These are phyloP conservation scores for Drosophila austrosaltans DNA, from an alignment of 2,888 invertebrate genomes.

Conservation along the genomic window DNA sequence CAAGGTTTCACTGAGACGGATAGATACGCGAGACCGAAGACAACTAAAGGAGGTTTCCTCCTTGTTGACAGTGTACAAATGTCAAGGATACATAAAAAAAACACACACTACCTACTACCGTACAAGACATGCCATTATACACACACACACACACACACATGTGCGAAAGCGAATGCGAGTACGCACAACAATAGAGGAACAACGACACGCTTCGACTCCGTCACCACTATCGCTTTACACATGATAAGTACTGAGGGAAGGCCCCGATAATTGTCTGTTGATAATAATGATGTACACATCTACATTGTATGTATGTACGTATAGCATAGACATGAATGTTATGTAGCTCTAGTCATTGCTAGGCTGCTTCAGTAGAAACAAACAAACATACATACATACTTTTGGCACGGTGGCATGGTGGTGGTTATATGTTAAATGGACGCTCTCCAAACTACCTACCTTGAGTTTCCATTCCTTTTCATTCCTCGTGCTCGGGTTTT, in stretches of 20 bases:
- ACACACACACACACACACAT: constrained; percentile 20
- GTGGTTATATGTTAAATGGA: constrained; percentile 50
- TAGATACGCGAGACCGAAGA: constrained; percentile 43
- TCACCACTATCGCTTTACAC: constrained; percentile 70
- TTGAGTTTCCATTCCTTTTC: too few species aligned
- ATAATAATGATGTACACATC: constrained; percentile 17
- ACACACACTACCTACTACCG: constrained; percentile 12
- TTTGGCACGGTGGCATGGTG: constrained; percentile 25
- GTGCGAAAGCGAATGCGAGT: too few species aligned
- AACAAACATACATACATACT: not conserved
- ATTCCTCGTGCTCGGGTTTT: not conserved
- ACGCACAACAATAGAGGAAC: constrained; percentile 20
- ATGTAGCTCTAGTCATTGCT: not conserved
- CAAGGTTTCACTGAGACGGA: constrained; percentile 29
- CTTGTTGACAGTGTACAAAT: constrained; percentile 39
- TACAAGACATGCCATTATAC: constrained; percentile 13
- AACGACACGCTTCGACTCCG: constrained; percentile 46
- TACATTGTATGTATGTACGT: too few species aligned
- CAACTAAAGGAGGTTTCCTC: not conserved
- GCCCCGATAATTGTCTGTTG: constrained; percentile 72
- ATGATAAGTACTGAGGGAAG: constrained; percentile 51
- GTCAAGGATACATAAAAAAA: constrained; percentile 66
- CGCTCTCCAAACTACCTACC: constrained; percentile 16
- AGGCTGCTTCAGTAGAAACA: constrained; percentile 8
- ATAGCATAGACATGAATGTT: too few species aligned